phyloP scores from a whole-genome alignment of 2,113 vertebrate species.

The Macquaria ambigua region DNA sequence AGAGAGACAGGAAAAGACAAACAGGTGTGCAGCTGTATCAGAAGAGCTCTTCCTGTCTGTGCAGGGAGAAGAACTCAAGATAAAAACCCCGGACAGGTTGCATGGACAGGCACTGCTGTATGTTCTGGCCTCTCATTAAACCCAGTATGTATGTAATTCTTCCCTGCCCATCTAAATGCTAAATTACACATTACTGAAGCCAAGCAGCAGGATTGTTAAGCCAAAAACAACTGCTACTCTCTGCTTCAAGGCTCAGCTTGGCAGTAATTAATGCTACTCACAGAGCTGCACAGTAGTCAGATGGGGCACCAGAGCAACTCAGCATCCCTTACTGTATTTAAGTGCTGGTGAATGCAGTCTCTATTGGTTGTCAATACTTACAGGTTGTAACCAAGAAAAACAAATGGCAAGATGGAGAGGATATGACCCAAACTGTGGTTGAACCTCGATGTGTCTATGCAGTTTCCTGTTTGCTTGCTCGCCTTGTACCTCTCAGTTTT shows the following conservation, averaged over 20 bases:
- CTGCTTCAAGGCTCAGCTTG: slow-evolving; percentile 14
- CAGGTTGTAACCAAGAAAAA: slow-evolving; percentile 19
- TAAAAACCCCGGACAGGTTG: not conserved
- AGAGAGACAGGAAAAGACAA: slow-evolving; percentile 54
- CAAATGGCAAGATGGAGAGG: slow-evolving; percentile 60
- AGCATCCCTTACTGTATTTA: not conserved
- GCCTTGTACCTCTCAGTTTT: slow-evolving; percentile 17
- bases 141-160: not conserved
- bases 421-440: slow-evolving; percentile 75
- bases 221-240: not conserved
- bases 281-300: not conserved
- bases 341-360: not conserved
- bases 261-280: slow-evolving; percentile 20
- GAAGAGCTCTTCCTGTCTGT: slow-evolving; percentile 51
- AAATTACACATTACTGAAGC: slow-evolving; percentile 24
- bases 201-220: not conserved
- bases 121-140: slow-evolving; percentile 14
- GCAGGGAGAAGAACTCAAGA: slow-evolving; percentile 6
- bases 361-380: not conserved
- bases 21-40: slow-evolving; percentile 48
- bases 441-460: slow-evolving; percentile 38
- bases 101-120: not conserved
- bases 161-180: slow-evolving; percentile 10
- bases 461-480: slow-evolving; percentile 82
- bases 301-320: not conserved